Evolutionary conservation across 2,113 vertebrate genomes (phyloP).

Genomic region (Chauna torquata): DNA sequence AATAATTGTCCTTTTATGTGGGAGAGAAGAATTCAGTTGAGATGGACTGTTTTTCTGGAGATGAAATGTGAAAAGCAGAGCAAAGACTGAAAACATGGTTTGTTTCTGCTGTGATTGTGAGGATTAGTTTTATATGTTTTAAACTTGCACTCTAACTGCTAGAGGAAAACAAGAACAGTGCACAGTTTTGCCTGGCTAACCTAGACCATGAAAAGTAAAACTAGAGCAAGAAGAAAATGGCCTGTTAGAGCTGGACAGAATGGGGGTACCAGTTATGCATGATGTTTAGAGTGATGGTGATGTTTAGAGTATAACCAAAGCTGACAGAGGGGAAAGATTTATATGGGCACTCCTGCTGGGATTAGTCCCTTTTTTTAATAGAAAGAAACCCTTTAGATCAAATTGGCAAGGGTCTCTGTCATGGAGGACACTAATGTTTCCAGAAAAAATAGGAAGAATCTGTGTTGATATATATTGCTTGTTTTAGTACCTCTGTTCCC

Average conservation of each 20-base stretch:
- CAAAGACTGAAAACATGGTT: not conserved
- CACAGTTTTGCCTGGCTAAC: not conserved
- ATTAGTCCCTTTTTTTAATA: not conserved
- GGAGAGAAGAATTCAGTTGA: not conserved
- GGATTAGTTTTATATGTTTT: not conserved
- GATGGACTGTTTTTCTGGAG: not conserved
- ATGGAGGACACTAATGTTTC: too few species aligned
- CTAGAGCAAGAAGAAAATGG: not conserved
- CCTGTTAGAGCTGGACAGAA: not conserved
- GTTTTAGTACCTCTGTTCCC: not conserved
- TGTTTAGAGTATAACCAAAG: not conserved
- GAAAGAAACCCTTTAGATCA: not conserved
- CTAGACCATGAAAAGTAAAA: not conserved
- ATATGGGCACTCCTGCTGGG: not conserved
- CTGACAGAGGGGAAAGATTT: not conserved
- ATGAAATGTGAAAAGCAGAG: not conserved
- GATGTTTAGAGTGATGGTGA: too few species aligned
- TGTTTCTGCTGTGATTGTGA: not conserved
- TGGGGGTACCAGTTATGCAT: not conserved
- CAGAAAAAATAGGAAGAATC: not conserved
- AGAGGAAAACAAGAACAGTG: not conserved
- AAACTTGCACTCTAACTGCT: not conserved
- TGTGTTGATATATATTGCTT: not conserved
- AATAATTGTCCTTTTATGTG: not conserved
- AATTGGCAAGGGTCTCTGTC: not conserved